Conservation (phyloP, 23 tunicate species). For the Phallusia fumigata region DNA sequence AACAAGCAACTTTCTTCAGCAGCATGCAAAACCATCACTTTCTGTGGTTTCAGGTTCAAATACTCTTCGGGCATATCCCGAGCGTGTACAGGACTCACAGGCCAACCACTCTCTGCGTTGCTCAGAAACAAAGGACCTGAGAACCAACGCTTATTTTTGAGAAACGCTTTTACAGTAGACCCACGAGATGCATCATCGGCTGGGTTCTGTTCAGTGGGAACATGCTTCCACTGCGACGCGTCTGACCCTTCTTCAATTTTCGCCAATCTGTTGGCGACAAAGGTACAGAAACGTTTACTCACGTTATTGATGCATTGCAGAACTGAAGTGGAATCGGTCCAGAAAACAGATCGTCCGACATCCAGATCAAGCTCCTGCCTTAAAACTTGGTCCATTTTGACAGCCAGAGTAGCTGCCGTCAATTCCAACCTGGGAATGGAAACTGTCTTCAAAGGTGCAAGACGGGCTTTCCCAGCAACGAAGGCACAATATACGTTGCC, state of each 20-base stretch:
- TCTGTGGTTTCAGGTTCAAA: neutral
- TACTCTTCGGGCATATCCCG: too few relatives aligned
- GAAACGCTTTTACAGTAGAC: neutral
- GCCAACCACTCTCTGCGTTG: neutral
- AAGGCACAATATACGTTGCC: neutral
- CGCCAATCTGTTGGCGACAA: neutral
- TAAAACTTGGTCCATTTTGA: neutral
- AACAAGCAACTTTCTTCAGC: neutral
- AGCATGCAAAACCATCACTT: neutral
- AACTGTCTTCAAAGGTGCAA: neutral
- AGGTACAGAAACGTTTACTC: neutral
- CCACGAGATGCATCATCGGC: slow-evolving; percentile 1
- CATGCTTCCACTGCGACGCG: slow-evolving; percentile 15
- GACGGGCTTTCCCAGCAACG: neutral
- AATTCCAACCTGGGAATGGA: slow-evolving; percentile 10
- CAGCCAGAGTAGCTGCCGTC: slow-evolving; percentile 6
- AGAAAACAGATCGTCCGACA: neutral
- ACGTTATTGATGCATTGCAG: neutral
- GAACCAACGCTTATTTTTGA: neutral
- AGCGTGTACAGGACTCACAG: too few relatives aligned
- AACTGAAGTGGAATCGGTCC: slow-evolving; percentile 9
- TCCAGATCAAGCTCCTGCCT: slow-evolving; percentile 1
- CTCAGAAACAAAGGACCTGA: neutral
- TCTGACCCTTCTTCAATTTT: neutral
- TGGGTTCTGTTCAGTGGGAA: too few relatives aligned